Base-by-base conservation (phyloP, 1,140 invertebrate species). In the Heliconius melpomene region DNA sequence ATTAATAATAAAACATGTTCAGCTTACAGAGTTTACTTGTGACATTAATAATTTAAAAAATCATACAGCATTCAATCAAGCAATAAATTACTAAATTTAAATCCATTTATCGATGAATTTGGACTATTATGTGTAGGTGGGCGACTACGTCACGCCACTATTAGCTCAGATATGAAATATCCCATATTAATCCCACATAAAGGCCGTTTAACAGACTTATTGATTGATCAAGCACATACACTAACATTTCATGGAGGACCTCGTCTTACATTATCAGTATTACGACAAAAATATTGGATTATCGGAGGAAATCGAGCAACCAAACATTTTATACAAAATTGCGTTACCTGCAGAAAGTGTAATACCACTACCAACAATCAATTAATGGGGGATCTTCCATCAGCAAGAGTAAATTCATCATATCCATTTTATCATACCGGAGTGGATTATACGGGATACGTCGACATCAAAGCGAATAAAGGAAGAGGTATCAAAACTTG, bases 231-330 rank as follows among this genome's bases (percentile, higher is more conserved):
- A 36, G 82, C 85, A 36, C 91, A 93, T 80, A 23, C 71, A 57
- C 13, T 66, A 66, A 83, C 85, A 29, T 83, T 86, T 7, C 90
- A 94, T 79, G 84, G 85, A 18, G 89, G 88, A 80, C 77, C 87
- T 20, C 86, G 84, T 77, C 16, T 81, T 72, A 88, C 82, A 18
- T 75, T 82, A 75, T 74, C 52, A 36, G 81, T 60, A 52, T 71
- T 90, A n/a, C 40, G 86, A 29, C 72, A 80, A 46, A 72, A 78
- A 23, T 91, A 86, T 81, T 92, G 87, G 88, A 83, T 85, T 26
- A 71, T 87, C 66, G 77, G 71, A 2, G 77, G 77, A 3, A 78
- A 78, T 38, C 8, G 16, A 36, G 77, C 77, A 36, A n/a, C 29
- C 26, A 81, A 74, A 66, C 40, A 75, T 13, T 40, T 40, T 40